Evolutionary conservation across 2,797 vertebrate genomes (phyloP).

Genomic region (Ctenochaetus hawaiiensis): DNA sequence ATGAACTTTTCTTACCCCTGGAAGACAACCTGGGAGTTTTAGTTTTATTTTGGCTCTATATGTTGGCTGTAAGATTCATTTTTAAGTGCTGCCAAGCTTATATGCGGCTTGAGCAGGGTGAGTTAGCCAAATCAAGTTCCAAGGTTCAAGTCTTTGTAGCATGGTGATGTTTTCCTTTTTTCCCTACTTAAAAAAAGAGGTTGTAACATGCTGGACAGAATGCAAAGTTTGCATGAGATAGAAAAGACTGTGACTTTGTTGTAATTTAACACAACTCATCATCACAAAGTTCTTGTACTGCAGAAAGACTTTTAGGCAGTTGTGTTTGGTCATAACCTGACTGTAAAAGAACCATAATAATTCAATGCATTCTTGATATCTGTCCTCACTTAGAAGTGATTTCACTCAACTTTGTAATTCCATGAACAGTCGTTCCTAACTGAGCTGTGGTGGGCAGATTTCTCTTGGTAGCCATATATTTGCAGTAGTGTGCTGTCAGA

Average conservation of each 20-base stretch:
- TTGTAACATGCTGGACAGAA: background rate
- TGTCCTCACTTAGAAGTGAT: background rate
- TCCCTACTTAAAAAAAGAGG: background rate
- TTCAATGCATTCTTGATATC: background rate
- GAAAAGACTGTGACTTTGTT: background rate
- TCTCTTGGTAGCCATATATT: too few relatives aligned
- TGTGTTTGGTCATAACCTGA: background rate
- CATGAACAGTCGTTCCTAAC: background rate
- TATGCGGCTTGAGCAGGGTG: background rate
- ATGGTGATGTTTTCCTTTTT: background rate
- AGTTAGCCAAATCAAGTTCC: slow-evolving; percentile 4
- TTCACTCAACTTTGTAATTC: background rate
- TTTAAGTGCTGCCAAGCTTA: background rate
- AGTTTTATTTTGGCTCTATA: slow-evolving; percentile 15
- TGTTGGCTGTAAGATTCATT: slow-evolving; percentile 1
- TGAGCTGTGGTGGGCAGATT: background rate
- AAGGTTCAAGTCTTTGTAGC: background rate
- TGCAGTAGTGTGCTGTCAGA: too few relatives aligned
- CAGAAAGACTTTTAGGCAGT: background rate
- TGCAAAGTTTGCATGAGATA: background rate
- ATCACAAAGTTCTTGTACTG: background rate
- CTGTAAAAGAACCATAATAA: background rate
- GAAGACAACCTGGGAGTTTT: slow-evolving; percentile 4
- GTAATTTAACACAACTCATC: too few relatives aligned
- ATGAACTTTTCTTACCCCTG: slow-evolving; percentile 1